Base-by-base conservation (phyloP, 2,113 vertebrate species). In the Chloropsis hardwickii region DNA sequence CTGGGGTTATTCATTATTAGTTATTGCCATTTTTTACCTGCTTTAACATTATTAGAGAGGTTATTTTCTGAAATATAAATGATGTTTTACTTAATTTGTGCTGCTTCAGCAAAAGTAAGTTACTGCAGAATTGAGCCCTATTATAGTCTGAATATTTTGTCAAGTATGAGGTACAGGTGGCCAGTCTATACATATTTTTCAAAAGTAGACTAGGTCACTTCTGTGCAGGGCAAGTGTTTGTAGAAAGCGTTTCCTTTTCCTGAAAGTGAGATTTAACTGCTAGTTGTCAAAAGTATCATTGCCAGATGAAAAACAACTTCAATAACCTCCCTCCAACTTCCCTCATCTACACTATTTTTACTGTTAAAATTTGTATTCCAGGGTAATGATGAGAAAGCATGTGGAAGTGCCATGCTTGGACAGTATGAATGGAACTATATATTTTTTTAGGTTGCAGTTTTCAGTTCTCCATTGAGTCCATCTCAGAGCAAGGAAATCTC, bases 1-100 rank as follows among this genome's bases (percentile, higher is more conserved):
- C 10, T 45, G 28, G 9, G 7, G 0, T 4, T 42, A 40, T n/a
- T 53, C 11, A 27, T 31, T 4, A 51, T 35, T 51, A 22, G 6
- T 61, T 76, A 57, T 14, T 74, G 8, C 25, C 4, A 2, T 14
- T 54, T 66, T 45, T 71, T 42, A 44, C 9, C 25, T 71, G 27
- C 11, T 67, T 51, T 53, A 44, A 40, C 29, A 48, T 50, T 56
- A 51, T 66, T 60, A 57, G 15, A 42, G 9, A 21, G 5, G 7
- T 22, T 92, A 85, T 94, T 86, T 86, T 91, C 64, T 87, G 21
- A 93, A 92, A 79, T 91, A 91, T 27, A 94, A 92, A 66, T 90
- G 5, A 67, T 71, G 40, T 88, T 24, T 33, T 72, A 35, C 67
- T 89, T 40, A 51, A 65, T 90, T 80, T 84, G 9, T 66, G 11